phyloP scores from a whole-genome alignment of 2,888 invertebrate genomes.

The Plebejus melissa region DNA sequence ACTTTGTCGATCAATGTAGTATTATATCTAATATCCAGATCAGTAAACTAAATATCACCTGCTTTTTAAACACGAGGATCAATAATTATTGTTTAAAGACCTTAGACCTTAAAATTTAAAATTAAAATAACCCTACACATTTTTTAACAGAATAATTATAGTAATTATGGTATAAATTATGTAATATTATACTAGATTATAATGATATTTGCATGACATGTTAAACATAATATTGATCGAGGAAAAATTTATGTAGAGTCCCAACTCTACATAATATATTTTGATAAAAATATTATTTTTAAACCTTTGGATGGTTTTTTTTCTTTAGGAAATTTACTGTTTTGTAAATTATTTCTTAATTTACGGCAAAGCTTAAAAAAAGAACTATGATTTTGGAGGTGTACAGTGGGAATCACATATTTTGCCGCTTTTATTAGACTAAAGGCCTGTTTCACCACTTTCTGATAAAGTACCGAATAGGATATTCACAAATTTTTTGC shows the following conservation, averaged over 20 bases:
- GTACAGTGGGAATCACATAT: no score
- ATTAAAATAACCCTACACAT: constrained; percentile 13
- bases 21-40: neutral
- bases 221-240: neutral
- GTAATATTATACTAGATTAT: constrained; percentile 7
- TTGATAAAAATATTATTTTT: neutral
- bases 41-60: constrained; percentile 8
- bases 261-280: neutral
- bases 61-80: neutral
- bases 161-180: constrained; percentile 12
- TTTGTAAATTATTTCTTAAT: no score
- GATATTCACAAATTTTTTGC: no score
- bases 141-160: constrained; percentile 17
- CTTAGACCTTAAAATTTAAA: no score
- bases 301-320: neutral
- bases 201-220: neutral
- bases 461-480: no score
- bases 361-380: no score
- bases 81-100: no score
- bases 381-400: no score
- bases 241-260: neutral
- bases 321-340: neutral
- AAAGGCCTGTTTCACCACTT: no score
- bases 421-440: no score
- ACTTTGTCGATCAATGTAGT: neutral